These are phyloP conservation scores for Sceloporus tristichus DNA, from an alignment of 2,113 vertebrate genomes.

Conservation along the genomic window DNA sequence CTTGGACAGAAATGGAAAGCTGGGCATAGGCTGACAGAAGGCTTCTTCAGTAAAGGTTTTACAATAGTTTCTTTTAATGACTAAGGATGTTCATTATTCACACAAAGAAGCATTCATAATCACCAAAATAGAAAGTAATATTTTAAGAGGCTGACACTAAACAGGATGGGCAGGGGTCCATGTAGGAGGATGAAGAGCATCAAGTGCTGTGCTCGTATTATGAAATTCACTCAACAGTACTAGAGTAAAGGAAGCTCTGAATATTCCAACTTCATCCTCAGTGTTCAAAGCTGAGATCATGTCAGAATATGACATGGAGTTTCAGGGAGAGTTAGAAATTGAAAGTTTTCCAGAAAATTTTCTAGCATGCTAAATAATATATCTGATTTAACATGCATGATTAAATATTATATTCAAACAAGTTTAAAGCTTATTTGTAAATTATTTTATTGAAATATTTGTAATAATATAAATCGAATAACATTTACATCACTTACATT, in stretches of 20 bases:
- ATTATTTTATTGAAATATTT: too few relatives aligned
- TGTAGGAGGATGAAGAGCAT: neutral
- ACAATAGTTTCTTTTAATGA: neutral
- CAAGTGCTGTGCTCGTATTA: neutral
- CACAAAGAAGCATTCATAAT: slow-evolving; percentile 2
- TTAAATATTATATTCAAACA: too few relatives aligned
- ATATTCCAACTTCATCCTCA: neutral
- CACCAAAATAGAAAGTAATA: neutral
- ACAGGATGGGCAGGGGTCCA: neutral
- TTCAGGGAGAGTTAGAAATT: neutral
- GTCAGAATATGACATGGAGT: neutral
- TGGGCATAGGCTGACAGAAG: neutral
- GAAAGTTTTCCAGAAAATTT: too few relatives aligned
- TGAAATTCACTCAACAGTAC: neutral
- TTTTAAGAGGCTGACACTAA: neutral
- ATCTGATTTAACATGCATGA: too few relatives aligned
- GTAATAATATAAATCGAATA: too few relatives aligned
- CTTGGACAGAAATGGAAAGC: neutral
- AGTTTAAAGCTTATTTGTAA: too few relatives aligned
- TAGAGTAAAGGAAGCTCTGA: neutral
- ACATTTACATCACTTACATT: too few relatives aligned
- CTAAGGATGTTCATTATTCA: neutral
- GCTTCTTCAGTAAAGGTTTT: neutral
- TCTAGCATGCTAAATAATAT: too few relatives aligned
- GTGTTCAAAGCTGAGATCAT: neutral